Conservation (phyloP, 2,888 invertebrate genomes). For the Caenorhabditis sp. region DNA sequence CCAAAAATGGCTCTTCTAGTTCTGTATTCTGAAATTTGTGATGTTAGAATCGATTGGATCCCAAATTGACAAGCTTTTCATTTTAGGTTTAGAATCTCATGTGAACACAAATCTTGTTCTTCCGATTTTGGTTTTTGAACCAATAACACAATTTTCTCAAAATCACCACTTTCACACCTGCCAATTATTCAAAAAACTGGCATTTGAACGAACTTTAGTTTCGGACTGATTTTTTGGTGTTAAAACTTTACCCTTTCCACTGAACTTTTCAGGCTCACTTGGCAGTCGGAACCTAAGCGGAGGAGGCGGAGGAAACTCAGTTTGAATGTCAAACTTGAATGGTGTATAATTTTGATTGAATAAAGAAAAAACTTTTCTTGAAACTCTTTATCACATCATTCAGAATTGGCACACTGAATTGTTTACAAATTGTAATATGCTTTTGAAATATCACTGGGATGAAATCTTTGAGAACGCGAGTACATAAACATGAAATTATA, state of each 20-base stretch:
- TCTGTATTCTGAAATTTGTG: too few relatives aligned
- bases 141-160: not conserved
- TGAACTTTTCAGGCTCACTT: conserved; percentile 24
- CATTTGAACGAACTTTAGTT: conserved; percentile 1
- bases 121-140: not conserved
- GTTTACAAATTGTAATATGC: not conserved
- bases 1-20: too few relatives aligned
- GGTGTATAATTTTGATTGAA: not conserved
- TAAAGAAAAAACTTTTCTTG: not conserved
- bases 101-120: not conserved
- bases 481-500: not conserved
- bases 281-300: conserved; percentile 3
- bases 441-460: conserved; percentile 7
- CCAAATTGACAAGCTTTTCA: too few relatives aligned
- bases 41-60: too few relatives aligned
- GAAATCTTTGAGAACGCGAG: conserved; percentile 4
- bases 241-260: not conserved
- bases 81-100: too few relatives aligned
- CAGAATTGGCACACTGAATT: conserved; percentile 5
- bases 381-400: conserved; percentile 14
- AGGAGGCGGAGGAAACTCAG: not conserved
- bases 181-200: not conserved
- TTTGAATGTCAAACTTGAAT: not conserved
- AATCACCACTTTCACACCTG: not conserved
- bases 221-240: not conserved